Conservation (phyloP, 2,888 invertebrate genomes). For the Glaucopsyche alexis region DNA sequence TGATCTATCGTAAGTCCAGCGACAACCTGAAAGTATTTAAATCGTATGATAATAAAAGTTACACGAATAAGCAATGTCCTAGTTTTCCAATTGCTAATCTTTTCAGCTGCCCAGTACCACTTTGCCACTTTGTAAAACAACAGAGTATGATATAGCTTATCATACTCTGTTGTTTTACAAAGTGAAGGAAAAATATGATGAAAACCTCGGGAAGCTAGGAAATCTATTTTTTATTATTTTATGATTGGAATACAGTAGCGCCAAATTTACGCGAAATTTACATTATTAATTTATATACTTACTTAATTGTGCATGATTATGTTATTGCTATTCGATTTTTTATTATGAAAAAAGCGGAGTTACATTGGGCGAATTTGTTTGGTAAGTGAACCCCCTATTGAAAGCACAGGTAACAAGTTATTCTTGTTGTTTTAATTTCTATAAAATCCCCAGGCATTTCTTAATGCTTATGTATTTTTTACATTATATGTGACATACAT, state of each 20-base stretch:
- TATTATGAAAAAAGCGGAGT: too few species aligned
- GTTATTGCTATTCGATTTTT: neutral
- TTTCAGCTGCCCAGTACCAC: neutral
- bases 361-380: too few species aligned
- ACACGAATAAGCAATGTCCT: neutral
- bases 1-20: conserved; percentile 85
- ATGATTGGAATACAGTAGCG: neutral
- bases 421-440: neutral
- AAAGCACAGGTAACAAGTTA: neutral
- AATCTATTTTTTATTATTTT: neutral
- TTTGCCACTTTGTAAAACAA: too few species aligned
- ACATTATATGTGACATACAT: neutral
- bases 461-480: too few species aligned
- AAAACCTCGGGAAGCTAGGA: too few species aligned
- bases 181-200: too few species aligned
- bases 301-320: neutral
- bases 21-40: conserved; percentile 78
- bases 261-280: neutral
- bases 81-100: neutral
- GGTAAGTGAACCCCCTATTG: too few species aligned
- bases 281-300: too few species aligned
- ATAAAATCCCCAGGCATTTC: too few species aligned
- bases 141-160: too few species aligned
- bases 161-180: neutral
- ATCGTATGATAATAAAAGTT: neutral